Conservation (phyloP, 1,140 invertebrate species). For the Drosophila nasuta region DNA sequence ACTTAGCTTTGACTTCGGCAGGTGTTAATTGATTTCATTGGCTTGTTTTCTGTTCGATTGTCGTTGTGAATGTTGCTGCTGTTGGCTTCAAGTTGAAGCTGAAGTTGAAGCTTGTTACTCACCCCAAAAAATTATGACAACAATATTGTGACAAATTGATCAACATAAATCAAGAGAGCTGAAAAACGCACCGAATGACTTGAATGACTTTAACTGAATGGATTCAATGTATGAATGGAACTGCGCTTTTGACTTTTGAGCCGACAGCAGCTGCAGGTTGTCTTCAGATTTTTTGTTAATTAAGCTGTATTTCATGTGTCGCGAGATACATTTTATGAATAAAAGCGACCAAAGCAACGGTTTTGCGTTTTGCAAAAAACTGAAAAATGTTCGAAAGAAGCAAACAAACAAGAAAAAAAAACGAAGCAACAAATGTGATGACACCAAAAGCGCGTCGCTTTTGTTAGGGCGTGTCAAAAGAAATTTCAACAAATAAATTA, state of each 20-base stretch:
- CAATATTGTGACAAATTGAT: conserved; percentile 58
- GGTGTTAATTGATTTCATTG: conserved; percentile 80
- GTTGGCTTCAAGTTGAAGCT: too few relatives aligned
- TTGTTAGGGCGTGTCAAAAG: conserved; percentile 76
- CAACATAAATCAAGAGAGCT: conserved; percentile 57
- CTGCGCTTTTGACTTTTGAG: conserved; percentile 52
- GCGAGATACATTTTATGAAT: conserved; percentile 72
- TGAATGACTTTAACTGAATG: conserved; percentile 36
- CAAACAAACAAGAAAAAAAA: conserved; percentile 25
- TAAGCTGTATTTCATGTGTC: conserved; percentile 76
- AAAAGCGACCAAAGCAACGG: conserved; percentile 56
- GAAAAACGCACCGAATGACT: conserved; percentile 33
- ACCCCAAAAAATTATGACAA: conserved; percentile 60
- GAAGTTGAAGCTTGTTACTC: conserved; percentile 30
- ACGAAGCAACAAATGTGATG: conserved; percentile 62
- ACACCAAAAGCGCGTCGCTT: conserved; percentile 66
- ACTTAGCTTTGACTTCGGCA: conserved; percentile 40
- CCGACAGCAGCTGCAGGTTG: conserved; percentile 60
- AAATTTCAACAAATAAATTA: conserved; percentile 73
- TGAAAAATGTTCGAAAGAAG: too few relatives aligned
- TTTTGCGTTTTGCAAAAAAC: conserved; percentile 15
- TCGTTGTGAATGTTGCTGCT: too few relatives aligned
- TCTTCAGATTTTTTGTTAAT: conserved; percentile 78
- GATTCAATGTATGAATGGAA: conserved; percentile 70
- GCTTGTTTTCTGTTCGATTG: conserved; percentile 55